Evolutionary conservation across 2,888 invertebrate genomes (phyloP), one percentile per base, ranked within the genome.

Genomic region (Nezara viridula): DNA sequence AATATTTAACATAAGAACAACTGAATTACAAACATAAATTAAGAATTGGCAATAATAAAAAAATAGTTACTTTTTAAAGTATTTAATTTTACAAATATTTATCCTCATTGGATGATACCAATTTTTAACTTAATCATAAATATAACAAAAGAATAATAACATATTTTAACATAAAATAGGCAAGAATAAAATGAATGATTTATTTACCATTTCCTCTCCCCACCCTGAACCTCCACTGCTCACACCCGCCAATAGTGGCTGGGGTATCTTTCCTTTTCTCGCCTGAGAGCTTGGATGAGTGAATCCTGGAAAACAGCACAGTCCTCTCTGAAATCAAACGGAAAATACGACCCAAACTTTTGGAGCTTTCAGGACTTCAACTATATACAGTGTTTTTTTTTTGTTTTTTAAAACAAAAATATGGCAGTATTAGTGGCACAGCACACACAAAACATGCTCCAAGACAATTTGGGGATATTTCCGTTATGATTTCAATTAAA

Each of bases 221-320:
- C 90, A 89, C 21, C 86, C 86, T 50, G 60, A 86, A 32, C 37
- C 49, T 47, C 60, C 49, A 92, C 90, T 92, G 85, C 91, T 94
- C 93, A 95, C 94, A 95, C 95, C 93, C 94, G 95, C 95, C 95
- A 95, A 93, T 95, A 96, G 92, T 95, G 95, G 95, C 94, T 95
- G 94, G 95, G 95, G 94, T 94, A 95, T 94, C 95, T 95, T 95
- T 95, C 95, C 95, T 94, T 95, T 95, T 95, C 95, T 94, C 94
- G 95, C 94, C 95, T 95, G 93, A 95, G 95, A 94, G 95, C 95
- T 94, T 95, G 95, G 94, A 95, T 95, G 95, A 95, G 95, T 94
- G 95, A 96, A 95, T 94, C 95, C 95, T 95, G 96, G 96, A 95
- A 96, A 96, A 94, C 96, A 96, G 95, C 96, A 96, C 92, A 96